phyloP scores from a whole-genome alignment of 2,888 invertebrate species.

The Drosophila anomelani region DNA sequence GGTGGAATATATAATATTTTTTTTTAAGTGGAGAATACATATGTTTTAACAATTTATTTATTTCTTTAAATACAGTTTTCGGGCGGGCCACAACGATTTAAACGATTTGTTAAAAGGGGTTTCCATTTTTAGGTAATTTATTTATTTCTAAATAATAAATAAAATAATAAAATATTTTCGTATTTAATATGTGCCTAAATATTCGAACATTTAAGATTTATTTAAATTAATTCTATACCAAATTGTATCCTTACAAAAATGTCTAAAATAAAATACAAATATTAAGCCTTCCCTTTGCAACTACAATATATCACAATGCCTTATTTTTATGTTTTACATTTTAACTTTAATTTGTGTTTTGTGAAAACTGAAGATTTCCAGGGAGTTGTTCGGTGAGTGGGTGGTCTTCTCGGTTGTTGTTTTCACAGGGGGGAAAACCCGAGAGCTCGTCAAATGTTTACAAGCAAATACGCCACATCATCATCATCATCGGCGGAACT shows the following conservation, averaged over 20 bases:
- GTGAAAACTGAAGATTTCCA: conserved; percentile 4
- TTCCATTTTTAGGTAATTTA: too few species aligned
- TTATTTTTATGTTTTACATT: conserved; percentile 2
- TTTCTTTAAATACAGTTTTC: background rate
- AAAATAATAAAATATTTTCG: too few species aligned
- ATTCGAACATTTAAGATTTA: too few species aligned
- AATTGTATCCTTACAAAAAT: background rate
- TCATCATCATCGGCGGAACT: conserved; percentile 54
- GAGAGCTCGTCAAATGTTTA: conserved; percentile 74
- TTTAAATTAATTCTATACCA: background rate
- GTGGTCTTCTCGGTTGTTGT: background rate
- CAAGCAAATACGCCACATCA: conserved; percentile 80
- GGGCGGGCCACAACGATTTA: too few species aligned
- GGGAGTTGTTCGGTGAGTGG: conserved; percentile 1
- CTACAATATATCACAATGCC: background rate
- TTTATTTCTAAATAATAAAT: too few species aligned
- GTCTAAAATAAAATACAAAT: too few species aligned
- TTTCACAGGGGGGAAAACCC: background rate
- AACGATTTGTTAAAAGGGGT: too few species aligned
- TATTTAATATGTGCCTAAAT: too few species aligned
- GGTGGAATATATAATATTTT: background rate
- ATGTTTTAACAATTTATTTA: background rate
- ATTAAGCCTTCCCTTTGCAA: too few species aligned
- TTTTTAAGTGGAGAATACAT: background rate
- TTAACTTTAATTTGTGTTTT: conserved; percentile 6